These are phyloP conservation scores for Calidris pugnax DNA, from an alignment of 2,113 vertebrate genomes.

Conservation along the genomic window DNA sequence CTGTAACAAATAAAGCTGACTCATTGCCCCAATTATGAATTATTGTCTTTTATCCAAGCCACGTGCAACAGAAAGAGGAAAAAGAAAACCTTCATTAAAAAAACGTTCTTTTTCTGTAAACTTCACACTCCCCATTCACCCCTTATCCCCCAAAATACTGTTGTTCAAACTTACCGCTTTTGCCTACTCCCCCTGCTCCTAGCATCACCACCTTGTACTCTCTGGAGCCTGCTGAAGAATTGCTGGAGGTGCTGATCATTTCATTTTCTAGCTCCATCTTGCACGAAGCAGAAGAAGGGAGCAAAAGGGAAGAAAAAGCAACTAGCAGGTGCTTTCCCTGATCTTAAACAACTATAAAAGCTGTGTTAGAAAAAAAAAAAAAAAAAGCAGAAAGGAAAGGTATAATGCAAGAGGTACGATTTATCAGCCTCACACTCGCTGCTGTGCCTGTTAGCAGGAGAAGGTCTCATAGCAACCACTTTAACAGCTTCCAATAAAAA, in stretches of 20 bases:
- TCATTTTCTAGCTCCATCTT: slow-evolving; percentile 76
- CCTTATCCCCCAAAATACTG: not conserved
- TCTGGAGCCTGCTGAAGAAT: slow-evolving; percentile 66
- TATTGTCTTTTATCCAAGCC: not conserved
- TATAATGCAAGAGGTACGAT: slow-evolving; percentile 54
- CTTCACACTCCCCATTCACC: not conserved
- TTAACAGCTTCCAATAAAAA: slow-evolving; percentile 81
- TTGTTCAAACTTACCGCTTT: slow-evolving; percentile 76
- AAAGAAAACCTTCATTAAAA: not conserved
- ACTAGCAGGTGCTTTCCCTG: slow-evolving; percentile 59
- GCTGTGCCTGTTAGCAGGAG: slow-evolving; percentile 65
- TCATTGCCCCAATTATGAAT: not conserved
- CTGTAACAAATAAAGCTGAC: slow-evolving; percentile 38
- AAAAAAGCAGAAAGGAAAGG: slow-evolving; percentile 9
- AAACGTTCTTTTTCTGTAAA: not conserved
- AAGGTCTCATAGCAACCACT: slow-evolving; percentile 82
- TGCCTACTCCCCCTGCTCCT: slow-evolving; percentile 78
- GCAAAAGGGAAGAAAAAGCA: slow-evolving; percentile 31
- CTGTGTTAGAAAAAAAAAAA: not conserved
- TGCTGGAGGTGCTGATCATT: slow-evolving; percentile 47
- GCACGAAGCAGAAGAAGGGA: slow-evolving; percentile 2
- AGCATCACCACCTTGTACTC: slow-evolving; percentile 80
- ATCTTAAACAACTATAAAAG: slow-evolving; percentile 69
- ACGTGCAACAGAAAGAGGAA: not conserved
- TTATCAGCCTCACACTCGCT: slow-evolving; percentile 61